These are phyloP conservation scores for Platichthys stellatus DNA, from an alignment of 2,113 vertebrate species.

Conservation along the genomic window DNA sequence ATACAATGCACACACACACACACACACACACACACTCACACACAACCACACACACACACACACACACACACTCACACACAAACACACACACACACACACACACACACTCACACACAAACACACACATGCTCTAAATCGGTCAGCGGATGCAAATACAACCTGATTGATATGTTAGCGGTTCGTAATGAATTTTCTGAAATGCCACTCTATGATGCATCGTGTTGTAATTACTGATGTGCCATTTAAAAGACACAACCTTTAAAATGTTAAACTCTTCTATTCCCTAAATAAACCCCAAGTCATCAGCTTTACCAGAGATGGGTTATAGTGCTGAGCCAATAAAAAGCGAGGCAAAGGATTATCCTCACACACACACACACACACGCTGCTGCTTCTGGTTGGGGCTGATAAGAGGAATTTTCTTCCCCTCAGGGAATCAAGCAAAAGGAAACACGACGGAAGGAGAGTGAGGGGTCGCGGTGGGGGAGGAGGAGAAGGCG, in stretches of 20 bases:
- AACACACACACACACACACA: constrained; percentile 28
- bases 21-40: constrained; percentile 21
- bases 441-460: constrained; percentile 54
- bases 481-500: background rate
- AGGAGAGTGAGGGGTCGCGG: constrained; percentile 19
- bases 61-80: constrained; percentile 26
- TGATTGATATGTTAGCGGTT: constrained; percentile 36
- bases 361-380: constrained; percentile 49
- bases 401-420: constrained; percentile 76
- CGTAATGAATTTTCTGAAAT: constrained; percentile 58
- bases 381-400: constrained; percentile 69
- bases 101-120: constrained; percentile 28
- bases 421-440: constrained; percentile 66
- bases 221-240: constrained; percentile 56
- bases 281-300: constrained; percentile 60
- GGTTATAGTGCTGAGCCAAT: constrained; percentile 63
- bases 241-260: constrained; percentile 60
- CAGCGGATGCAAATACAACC: constrained; percentile 21
- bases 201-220: constrained; percentile 44
- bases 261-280: constrained; percentile 37
- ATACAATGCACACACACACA: constrained; percentile 28
- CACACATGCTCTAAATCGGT: background rate
- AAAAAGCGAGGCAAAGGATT: constrained; percentile 64
- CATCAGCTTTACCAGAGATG: constrained; percentile 56
- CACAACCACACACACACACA: constrained; percentile 23